These are phyloP conservation scores for Eustalomyia histrio DNA, from an alignment of 2,888 invertebrate species.

Conservation along the genomic window DNA sequence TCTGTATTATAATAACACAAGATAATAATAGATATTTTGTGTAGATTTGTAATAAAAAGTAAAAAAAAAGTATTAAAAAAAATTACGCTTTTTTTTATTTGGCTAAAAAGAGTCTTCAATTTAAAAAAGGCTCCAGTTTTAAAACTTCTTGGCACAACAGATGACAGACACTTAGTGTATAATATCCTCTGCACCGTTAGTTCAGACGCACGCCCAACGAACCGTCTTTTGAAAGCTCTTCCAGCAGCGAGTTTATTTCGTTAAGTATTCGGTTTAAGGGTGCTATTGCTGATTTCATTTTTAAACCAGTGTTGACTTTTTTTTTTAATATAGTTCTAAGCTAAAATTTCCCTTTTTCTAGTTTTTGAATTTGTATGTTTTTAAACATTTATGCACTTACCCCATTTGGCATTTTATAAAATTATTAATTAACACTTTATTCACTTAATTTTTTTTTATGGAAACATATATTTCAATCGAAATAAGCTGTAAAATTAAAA, in stretches of 20 bases:
- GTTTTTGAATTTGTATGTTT: constrained; percentile 25
- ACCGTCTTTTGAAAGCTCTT: constrained; percentile 43
- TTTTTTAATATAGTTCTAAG: constrained; percentile 1
- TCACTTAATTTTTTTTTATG: constrained; percentile 39
- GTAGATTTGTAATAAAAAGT: constrained; percentile 52
- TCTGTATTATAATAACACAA: constrained; percentile 64
- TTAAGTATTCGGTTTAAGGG: neutral
- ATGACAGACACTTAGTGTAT: constrained; percentile 7
- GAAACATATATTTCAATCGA: constrained; percentile 39
- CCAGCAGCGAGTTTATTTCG: constrained; percentile 46
- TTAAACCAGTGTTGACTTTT: neutral
- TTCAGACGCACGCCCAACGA: constrained; percentile 38
- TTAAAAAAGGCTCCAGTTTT: constrained; percentile 48
- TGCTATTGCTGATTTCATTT: neutral
- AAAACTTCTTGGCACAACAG: constrained; percentile 7
- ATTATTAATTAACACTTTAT: constrained; percentile 54
- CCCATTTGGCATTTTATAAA: constrained; percentile 49
- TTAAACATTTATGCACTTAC: constrained; percentile 66
- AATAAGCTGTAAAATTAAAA: constrained; percentile 52
- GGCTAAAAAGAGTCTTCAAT: constrained; percentile 50
- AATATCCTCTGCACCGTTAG: constrained; percentile 41
- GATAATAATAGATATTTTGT: constrained; percentile 63
- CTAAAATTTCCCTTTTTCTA: constrained; percentile 33
- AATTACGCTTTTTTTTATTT: constrained; percentile 60
- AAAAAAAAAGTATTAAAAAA: constrained; percentile 51